Evolutionary conservation across 1,140 invertebrate species (phyloP), one percentile per base, ranked within the genome.

Genomic region (Calosoma granatense): DNA sequence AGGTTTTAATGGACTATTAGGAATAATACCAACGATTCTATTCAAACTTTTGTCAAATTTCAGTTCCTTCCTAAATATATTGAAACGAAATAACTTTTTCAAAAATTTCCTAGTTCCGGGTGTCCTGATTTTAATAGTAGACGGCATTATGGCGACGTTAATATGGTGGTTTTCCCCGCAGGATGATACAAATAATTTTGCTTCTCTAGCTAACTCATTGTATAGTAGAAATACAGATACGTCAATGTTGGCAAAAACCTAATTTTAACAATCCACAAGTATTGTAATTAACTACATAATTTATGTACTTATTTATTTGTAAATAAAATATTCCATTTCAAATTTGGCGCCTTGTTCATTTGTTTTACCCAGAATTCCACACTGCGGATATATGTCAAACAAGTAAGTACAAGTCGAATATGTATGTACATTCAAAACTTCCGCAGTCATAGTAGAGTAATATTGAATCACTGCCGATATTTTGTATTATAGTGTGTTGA

Each of bases 1-100:
- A 47, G 41, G 41, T 47, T 47, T 47, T 47, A 9, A 9, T 17
- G 41, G 41, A 4, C 15, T 47, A 47, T 47, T 47, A 17, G 41
- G 41, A 17, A 12, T 47, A 12, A 47, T 47, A 11, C 41, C 41
- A 17, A 47, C 6, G 6, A 47, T 47, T 47, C 17, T 47, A 47
- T 17, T 47, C 17, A 47, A 47, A 47, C 17, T 47, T 9, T 47
- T 47, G 41, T 47, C 41, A 47, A 47, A 47, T 47, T 47, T 47
- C 41, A 47, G 41, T 47, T 47, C 17, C 41, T 47, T 47, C 41
- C 17, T 47, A 47, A 47, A 47, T 47, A 47, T 47, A 11, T 17
- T 47, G 41, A 47, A 47, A 47, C 41, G 15, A 47, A 47, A 47
- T 47, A 47, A 47, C 3, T 47, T 47, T 47, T 47, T 47, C 41